phyloP scores from a whole-genome alignment of 2,888 invertebrate genomes.

The Stramonita haemastoma region DNA sequence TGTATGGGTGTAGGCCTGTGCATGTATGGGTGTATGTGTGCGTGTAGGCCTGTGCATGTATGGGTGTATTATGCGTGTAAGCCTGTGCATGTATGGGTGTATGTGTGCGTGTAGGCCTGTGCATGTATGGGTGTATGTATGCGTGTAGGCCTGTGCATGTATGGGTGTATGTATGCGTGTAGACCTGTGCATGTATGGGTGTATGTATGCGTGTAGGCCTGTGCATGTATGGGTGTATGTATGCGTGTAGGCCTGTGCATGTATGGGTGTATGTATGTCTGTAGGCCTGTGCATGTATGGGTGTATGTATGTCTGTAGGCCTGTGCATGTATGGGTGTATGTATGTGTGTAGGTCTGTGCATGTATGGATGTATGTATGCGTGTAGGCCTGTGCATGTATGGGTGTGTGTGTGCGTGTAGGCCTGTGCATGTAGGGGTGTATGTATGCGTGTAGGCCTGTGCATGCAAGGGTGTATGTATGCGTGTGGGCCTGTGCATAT shows the following conservation, averaged over 20 bases:
- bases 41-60: slow-evolving; percentile 10
- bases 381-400: neutral
- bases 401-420: too few relatives aligned
- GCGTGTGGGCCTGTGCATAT: neutral
- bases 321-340: neutral
- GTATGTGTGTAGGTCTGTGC: neutral
- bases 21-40: neutral
- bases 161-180: too few relatives aligned
- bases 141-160: neutral
- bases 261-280: neutral
- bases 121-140: neutral
- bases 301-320: neutral
- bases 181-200: neutral
- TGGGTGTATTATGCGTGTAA: neutral
- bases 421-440: neutral
- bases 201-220: neutral
- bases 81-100: neutral
- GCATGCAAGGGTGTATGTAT: neutral
- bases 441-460: neutral
- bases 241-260: neutral
- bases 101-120: too few relatives aligned
- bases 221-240: slow-evolving; percentile 3
- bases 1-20: neutral
- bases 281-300: slow-evolving; percentile 2
- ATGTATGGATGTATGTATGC: neutral